Conservation (phyloP, 2,888 invertebrate species). For the Andrena flavipes region DNA sequence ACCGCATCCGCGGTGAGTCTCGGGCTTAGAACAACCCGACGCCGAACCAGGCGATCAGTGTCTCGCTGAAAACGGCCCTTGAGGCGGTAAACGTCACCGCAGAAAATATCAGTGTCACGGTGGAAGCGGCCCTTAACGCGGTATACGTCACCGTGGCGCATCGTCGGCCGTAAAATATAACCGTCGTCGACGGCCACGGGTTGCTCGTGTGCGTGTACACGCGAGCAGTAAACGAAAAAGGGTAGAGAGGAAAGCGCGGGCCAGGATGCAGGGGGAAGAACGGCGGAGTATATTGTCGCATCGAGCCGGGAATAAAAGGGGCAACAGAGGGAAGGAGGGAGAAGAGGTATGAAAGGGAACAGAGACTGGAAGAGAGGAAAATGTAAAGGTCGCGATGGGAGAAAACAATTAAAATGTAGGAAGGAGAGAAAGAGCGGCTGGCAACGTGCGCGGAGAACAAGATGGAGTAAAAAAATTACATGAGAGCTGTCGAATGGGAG, state of each 20-base stretch:
- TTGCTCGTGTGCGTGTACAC: neutral
- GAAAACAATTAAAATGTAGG: slow-evolving; percentile 15
- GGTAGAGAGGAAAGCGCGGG: neutral
- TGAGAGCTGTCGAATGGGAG: slow-evolving; percentile 10
- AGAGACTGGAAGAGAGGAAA: slow-evolving; percentile 18
- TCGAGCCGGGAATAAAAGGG: slow-evolving; percentile 13
- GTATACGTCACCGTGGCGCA: slow-evolving; percentile 33
- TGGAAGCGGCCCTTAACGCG: slow-evolving; percentile 43
- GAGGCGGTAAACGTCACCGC: slow-evolving; percentile 20
- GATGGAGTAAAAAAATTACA: slow-evolving; percentile 20
- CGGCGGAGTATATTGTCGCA: slow-evolving; percentile 23
- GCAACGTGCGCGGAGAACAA: neutral
- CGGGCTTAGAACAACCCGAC: slow-evolving; percentile 30
- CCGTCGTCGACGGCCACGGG: slow-evolving; percentile 3
- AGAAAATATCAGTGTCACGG: slow-evolving; percentile 30
- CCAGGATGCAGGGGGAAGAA: slow-evolving; percentile 19
- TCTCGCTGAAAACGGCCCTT: slow-evolving; percentile 44
- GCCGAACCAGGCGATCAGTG: slow-evolving; percentile 42
- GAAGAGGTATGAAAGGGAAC: neutral
- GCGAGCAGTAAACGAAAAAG: neutral
- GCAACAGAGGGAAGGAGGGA: neutral
- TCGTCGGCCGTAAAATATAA: slow-evolving; percentile 41
- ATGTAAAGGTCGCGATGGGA: neutral
- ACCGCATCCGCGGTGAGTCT: slow-evolving; percentile 25
- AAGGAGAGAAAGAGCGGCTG: neutral